These are phyloP conservation scores for Deroptyus accipitrinus DNA, from an alignment of 2,113 vertebrate species.

Conservation along the genomic window DNA sequence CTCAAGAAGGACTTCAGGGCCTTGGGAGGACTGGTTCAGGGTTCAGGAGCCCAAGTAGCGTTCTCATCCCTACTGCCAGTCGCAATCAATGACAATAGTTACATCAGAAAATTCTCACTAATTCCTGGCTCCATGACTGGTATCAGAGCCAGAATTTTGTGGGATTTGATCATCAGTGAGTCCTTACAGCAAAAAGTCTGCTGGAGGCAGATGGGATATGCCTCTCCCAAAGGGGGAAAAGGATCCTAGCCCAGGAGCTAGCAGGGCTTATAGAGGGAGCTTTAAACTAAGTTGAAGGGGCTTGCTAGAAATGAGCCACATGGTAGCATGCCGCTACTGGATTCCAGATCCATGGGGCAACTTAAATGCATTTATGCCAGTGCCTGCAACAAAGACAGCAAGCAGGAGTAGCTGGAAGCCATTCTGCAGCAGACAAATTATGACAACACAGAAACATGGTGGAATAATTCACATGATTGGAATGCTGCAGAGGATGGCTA, in stretches of 20 bases:
- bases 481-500: not conserved
- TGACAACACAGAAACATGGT: not conserved
- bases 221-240: not conserved
- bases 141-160: not conserved
- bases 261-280: not conserved
- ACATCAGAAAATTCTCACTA: not conserved
- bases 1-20: not conserved
- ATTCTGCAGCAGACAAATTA: not conserved
- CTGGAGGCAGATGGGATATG: not conserved
- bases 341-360: not conserved
- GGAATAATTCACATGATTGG: not conserved
- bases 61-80: not conserved
- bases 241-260: not conserved
- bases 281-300: not conserved
- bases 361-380: not conserved
- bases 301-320: not conserved
- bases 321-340: not conserved
- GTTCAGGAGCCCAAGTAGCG: not conserved
- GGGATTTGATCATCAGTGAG: not conserved
- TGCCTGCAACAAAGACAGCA: not conserved
- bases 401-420: not conserved
- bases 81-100: not conserved
- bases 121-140: not conserved
- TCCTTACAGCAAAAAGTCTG: not conserved
- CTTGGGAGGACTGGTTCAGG: not conserved